These are phyloP conservation scores for Nothoprocta perdicaria DNA, from an alignment of 2,113 vertebrate genomes.

Conservation along the genomic window DNA sequence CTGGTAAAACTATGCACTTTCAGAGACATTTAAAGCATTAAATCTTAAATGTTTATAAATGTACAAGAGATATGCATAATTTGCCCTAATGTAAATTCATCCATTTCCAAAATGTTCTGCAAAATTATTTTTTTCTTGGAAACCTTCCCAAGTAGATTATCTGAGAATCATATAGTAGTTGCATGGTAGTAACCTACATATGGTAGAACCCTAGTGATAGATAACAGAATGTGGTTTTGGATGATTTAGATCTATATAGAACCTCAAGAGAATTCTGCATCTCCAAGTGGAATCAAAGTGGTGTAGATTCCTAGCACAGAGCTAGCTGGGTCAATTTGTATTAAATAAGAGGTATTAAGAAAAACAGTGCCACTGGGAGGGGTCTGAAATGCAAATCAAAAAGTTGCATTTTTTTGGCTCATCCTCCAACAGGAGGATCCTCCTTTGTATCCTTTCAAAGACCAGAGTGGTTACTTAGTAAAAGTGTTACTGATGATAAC, in stretches of 20 bases:
- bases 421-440: neutral
- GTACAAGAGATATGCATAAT: neutral
- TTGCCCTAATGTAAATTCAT: neutral
- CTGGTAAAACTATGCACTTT: neutral
- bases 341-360: neutral
- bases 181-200: neutral
- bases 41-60: neutral
- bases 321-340: neutral
- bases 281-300: neutral
- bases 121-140: neutral
- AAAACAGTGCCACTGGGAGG: no score
- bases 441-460: neutral
- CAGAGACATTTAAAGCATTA: conserved; percentile 1
- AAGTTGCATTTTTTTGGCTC: neutral
- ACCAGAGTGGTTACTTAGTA: neutral
- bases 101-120: neutral
- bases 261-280: neutral
- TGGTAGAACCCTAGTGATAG: neutral
- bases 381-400: neutral
- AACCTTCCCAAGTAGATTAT: neutral
- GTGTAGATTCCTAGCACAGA: neutral
- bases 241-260: neutral
- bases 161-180: neutral
- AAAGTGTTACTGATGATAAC: neutral
- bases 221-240: neutral